Percentiles rank a stretch among this genome's conserved stretches.
Evolutionary conservation across 1,140 invertebrate species (phyloP).

Genomic region (Cotesia vestalis): DNA sequence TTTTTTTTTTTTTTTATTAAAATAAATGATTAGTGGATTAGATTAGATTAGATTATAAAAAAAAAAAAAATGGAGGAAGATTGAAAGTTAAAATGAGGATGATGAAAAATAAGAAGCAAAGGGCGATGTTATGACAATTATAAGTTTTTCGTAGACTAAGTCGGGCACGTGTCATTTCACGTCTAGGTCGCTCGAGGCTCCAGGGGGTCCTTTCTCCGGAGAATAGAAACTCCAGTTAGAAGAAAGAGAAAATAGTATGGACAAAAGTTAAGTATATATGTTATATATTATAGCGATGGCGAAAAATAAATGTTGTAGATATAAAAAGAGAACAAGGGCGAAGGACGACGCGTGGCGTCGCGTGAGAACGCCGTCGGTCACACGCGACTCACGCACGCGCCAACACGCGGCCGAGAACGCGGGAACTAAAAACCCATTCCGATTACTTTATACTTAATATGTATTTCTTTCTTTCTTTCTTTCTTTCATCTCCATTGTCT

Average conservation of each 20-base stretch:
- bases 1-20: too few species aligned
- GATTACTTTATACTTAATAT: too few species aligned
- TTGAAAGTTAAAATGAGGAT: not conserved
- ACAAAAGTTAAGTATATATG: slow-evolving; percentile 17
- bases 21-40: too few species aligned
- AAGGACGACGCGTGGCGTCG: slow-evolving; percentile 51
- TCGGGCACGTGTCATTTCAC: slow-evolving; percentile 55
- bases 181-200: not conserved
- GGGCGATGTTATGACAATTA: slow-evolving; percentile 62
- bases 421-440: slow-evolving; percentile 16
- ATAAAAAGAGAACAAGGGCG: slow-evolving; percentile 38
- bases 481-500: too few species aligned
- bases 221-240: not conserved
- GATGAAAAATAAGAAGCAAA: not conserved
- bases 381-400: slow-evolving; percentile 55
- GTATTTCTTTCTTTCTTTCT: too few species aligned
- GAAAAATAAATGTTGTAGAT: slow-evolving; percentile 40
- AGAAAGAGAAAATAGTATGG: slow-evolving; percentile 16
- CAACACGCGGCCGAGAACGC: slow-evolving; percentile 37
- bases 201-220: not conserved
- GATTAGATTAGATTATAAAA: too few species aligned
- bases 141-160: slow-evolving; percentile 57
- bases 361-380: slow-evolving; percentile 62
- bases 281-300: slow-evolving; percentile 14
- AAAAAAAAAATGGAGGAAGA: not conserved